Conservation (phyloP, 2,113 vertebrate genomes). For the Silurus glanis region DNA sequence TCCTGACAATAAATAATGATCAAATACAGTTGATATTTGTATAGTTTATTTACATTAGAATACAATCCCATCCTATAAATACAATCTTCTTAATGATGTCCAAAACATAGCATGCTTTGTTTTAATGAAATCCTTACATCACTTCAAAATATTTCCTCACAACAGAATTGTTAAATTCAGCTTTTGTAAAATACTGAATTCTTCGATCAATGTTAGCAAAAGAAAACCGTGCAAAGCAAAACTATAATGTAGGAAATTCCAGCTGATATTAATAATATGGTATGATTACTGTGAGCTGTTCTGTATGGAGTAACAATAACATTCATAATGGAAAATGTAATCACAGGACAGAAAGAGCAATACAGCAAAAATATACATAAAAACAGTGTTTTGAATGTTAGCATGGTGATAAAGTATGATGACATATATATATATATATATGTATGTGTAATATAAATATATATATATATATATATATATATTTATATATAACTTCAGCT, state of each 20-base stretch:
- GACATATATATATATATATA: background rate
- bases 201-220: constrained; percentile 38
- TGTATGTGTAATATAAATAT: no score
- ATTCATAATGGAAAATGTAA: constrained; percentile 8
- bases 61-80: constrained; percentile 46
- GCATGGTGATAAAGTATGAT: background rate
- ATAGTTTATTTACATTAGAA: constrained; percentile 52
- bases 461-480: no score
- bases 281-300: constrained; percentile 58
- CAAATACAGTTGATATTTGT: constrained; percentile 17
- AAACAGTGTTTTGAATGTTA: background rate
- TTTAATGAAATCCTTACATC: constrained; percentile 49
- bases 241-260: constrained; percentile 60
- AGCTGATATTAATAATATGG: constrained; percentile 58
- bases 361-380: constrained; percentile 27
- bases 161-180: constrained; percentile 56
- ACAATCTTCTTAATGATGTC: constrained; percentile 37
- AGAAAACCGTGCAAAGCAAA: constrained; percentile 46
- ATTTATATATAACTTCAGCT: background rate
- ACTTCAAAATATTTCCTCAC: constrained; percentile 52
- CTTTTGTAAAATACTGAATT: constrained; percentile 40
- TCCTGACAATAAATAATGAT: background rate
- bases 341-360: background rate
- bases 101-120: constrained; percentile 5
- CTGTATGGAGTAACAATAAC: background rate